Conservation (phyloP, 2,888 invertebrate genomes). For the Plagodis dolabraria region DNA sequence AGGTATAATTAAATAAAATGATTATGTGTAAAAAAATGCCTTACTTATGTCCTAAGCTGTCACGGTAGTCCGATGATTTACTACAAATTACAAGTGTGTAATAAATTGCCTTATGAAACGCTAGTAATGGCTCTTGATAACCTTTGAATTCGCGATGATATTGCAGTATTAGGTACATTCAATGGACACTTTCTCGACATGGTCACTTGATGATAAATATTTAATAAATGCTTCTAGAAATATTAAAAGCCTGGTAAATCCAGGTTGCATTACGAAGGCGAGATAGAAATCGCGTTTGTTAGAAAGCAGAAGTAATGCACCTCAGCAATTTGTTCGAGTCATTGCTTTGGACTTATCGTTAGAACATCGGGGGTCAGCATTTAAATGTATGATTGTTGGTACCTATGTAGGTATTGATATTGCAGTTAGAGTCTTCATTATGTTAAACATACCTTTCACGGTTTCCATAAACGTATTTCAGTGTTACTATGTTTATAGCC, state of each 20-base stretch:
- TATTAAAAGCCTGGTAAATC: constrained; percentile 16
- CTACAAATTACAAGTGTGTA: no score
- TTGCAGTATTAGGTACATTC: constrained; percentile 31
- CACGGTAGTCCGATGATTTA: no score
- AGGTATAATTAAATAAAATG: no score
- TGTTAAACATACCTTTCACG: not conserved
- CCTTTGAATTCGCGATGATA: constrained; percentile 30
- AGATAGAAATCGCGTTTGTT: constrained; percentile 24
- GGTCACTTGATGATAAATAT: constrained; percentile 22
- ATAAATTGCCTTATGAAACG: no score
- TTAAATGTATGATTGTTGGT: not conserved
- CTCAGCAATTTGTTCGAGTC: constrained; percentile 21
- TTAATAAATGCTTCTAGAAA: constrained; percentile 24
- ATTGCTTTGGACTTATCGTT: constrained; percentile 12
- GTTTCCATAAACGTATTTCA: no score
- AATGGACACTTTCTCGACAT: constrained; percentile 27
- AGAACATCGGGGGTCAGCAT: constrained; percentile 3
- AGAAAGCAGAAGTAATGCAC: constrained; percentile 20
- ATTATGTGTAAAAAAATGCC: no score
- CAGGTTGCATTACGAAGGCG: constrained; percentile 14
- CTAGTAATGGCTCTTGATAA: not conserved
- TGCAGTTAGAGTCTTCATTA: not conserved
- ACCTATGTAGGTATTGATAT: not conserved
- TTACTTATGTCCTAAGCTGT: no score
- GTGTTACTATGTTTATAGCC: not conserved